Base-by-base conservation (phyloP, 2,888 invertebrate genomes). In the Scelioninae gen. 1 region DNA sequence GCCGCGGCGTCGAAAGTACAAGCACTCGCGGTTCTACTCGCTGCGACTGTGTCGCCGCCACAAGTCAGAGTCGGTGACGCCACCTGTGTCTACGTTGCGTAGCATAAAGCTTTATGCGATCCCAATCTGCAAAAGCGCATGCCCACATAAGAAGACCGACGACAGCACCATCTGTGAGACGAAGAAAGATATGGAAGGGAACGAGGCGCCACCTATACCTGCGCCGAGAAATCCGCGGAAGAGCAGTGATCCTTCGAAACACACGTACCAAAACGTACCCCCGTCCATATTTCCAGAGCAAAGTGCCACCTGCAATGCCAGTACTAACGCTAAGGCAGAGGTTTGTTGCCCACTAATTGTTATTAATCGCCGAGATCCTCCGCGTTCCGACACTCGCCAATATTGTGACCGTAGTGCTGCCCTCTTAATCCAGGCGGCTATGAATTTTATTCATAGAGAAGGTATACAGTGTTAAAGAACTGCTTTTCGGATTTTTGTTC, bases 231-330 rank as follows among this genome's bases (percentile, higher is more conserved):
- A 55, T 85, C 4, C 78, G 77, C 65, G 89, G 78, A 84, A 89
- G 87, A 84, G 89, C 88, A 77, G 76, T 34, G 91, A 92, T 82
- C 91, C 90, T 56, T 88, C 89, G 60, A 90, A 90, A 85, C 94
- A 93, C 86, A 93, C 93, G 40, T 94, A 94, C 86, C 93, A 94
- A 90, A 94, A 94, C 87, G 93, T 94, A 77, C 94, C 94, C 63
- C 89, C 93, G 74, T 93, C 93, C 66, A 91, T 93, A 86, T 93
- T 92, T 87, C 93, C 93, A 72, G 82, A 87, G 88, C 88, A 86
- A 86, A 88, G 88, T 82, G 69, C 47, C 74, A 74, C 72, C 81
- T 65, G 68, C 82, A 65, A 66, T 69, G 40, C 56, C 69, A 23
- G 66, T 53, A 82, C 66, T 71, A 82, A 71, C 53, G 78, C 66